Evolutionary conservation across 2,113 vertebrate species (phyloP), one percentile per base, ranked within the genome.

Genomic region (Clarias batrachus): DNA sequence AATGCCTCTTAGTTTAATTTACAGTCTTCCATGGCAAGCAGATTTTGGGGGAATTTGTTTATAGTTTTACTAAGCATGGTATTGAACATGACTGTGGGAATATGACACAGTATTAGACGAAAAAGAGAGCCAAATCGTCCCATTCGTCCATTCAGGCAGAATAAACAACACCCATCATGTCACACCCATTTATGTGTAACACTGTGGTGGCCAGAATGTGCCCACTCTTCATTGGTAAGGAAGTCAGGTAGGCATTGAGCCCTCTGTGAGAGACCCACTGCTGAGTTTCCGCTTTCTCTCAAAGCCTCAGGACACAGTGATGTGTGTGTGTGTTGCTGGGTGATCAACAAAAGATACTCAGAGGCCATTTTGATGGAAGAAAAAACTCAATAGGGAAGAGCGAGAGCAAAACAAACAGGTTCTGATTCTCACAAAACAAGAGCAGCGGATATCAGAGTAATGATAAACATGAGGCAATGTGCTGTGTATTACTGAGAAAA

Each of bases 221-320:
- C 88, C 84, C 83, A 90, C 89, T 93, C 91, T 93, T 95, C 94
- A 95, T 95, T 95, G 93, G 94, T 95, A 95, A 93, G 92, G 89
- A 91, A 92, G 95, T 95, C 94, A 95, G 95, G 94, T 94, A 94
- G 92, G 91, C 91, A 87, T 92, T 89, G 86, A 88, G 91, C 91
- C 92, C 90, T 90, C 92, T 90, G 93, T 92, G 93, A 93, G 93
- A 92, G 90, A 88, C 92, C 92, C 87, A 90, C 88, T 84, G 87
- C 89, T 85, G 87, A 74, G 90, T 92, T 95, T 95, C 94, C 93
- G 94, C 90, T 93, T 89, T 59, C 90, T 88, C 85, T 94, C 92
- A 94, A 94, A 93, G 90, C 93, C 92, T 73, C 30, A 90, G 92
- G 91, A 94, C 93, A 94, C 30, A 92, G 93, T 91, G 93, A 76